These are phyloP conservation scores for Osmerus eperlanus DNA, from an alignment of 2,113 vertebrate species.

Conservation along the genomic window DNA sequence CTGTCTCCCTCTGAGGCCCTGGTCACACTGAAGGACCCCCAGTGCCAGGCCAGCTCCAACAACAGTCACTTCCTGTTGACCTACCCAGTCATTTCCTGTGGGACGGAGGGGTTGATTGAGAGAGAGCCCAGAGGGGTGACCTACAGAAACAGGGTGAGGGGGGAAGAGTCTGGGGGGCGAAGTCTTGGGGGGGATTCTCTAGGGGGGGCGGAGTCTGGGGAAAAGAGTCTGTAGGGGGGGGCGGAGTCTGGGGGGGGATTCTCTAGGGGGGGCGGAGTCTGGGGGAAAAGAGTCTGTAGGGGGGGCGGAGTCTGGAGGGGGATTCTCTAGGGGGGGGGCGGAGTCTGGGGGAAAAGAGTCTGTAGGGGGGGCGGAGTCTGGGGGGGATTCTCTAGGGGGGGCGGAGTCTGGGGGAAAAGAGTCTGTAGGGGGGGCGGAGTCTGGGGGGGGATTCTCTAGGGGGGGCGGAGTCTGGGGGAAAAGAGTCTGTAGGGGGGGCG, in stretches of 20 bases:
- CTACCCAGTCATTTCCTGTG: constrained; percentile 72
- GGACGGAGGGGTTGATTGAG: constrained; percentile 60
- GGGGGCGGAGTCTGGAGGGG: background rate
- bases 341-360: background rate
- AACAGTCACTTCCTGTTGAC: constrained; percentile 73
- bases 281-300: background rate
- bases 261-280: no score
- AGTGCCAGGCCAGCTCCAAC: constrained; percentile 67
- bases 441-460: background rate
- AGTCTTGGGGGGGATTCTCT: background rate
- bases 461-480: background rate
- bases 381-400: background rate
- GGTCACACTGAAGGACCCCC: constrained; percentile 64
- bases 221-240: background rate
- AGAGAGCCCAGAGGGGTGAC: constrained; percentile 43
- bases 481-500: background rate
- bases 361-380: background rate
- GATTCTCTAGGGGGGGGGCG: no score
- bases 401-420: background rate
- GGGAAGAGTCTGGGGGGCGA: background rate
- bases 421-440: background rate
- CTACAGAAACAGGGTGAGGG: constrained; percentile 72
- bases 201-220: no score
- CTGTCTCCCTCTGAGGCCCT: constrained; percentile 47
- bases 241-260: background rate